These are phyloP conservation scores for Andrena haemorrhoa DNA, from an alignment of 2,888 invertebrate genomes.

Conservation along the genomic window DNA sequence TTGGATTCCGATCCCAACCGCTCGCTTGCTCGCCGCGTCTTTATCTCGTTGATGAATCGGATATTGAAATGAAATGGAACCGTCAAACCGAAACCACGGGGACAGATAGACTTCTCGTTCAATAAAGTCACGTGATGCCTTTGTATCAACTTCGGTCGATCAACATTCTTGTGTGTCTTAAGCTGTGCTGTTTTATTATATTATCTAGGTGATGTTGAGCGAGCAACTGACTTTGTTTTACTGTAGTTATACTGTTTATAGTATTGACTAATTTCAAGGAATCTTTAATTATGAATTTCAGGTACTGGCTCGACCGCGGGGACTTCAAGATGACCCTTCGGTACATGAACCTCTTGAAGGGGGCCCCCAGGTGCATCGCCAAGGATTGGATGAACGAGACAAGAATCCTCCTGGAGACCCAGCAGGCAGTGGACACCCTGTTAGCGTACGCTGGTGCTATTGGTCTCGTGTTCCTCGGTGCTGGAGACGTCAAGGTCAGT, in stretches of 20 bases:
- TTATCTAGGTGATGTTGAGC: too few species aligned
- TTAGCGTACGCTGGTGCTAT: conserved; percentile 95
- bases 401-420: conserved; percentile 93
- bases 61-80: conserved; percentile 20
- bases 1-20: conserved; percentile 8
- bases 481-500: conserved; percentile 79
- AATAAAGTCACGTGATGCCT: conserved; percentile 3
- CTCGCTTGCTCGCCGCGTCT: not conserved
- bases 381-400: conserved; percentile 95
- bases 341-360: conserved; percentile 94
- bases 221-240: too few species aligned
- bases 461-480: conserved; percentile 86
- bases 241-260: too few species aligned
- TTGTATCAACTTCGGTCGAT: not conserved
- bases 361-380: conserved; percentile 95
- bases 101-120: not conserved
- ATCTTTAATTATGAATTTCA: conserved; percentile 79
- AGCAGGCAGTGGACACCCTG: conserved; percentile 95
- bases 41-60: conserved; percentile 17
- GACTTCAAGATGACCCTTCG: conserved; percentile 94
- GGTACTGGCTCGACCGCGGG: conserved; percentile 95
- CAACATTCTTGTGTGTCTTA: not conserved
- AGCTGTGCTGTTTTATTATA: too few species aligned
- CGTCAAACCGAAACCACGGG: not conserved
- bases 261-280: not conserved